phyloP scores from a whole-genome alignment of 1,140 invertebrate genomes.

The Zaprionus taronus region DNA sequence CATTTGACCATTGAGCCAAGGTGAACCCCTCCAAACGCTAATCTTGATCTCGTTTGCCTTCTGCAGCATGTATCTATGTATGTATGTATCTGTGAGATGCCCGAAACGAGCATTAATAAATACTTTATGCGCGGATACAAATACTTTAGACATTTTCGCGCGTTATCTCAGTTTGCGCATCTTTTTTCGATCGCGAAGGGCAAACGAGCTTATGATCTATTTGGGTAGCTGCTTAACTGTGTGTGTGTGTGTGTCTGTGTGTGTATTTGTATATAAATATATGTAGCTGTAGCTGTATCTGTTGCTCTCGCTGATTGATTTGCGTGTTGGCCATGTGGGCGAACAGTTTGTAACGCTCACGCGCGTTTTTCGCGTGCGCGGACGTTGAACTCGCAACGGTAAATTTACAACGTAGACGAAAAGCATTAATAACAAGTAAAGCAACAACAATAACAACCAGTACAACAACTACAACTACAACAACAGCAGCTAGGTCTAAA shows the following conservation, averaged over 20 bases:
- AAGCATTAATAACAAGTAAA: slow-evolving; percentile 43
- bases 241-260: neutral
- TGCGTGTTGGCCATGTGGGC: slow-evolving; percentile 68
- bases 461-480: slow-evolving; percentile 20
- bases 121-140: slow-evolving; percentile 25
- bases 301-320: slow-evolving; percentile 36
- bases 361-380: slow-evolving; percentile 32
- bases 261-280: neutral
- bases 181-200: slow-evolving; percentile 57
- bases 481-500: slow-evolving; percentile 25
- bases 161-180: slow-evolving; percentile 64
- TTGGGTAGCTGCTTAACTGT: neutral
- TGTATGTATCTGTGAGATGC: slow-evolving; percentile 17
- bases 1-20: slow-evolving; percentile 82
- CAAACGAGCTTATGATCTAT: slow-evolving; percentile 46
- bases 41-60: slow-evolving; percentile 81
- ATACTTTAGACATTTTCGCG: slow-evolving; percentile 40
- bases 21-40: slow-evolving; percentile 70
- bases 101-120: slow-evolving; percentile 38
- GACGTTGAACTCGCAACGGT: slow-evolving; percentile 75
- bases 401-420: slow-evolving; percentile 67
- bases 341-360: slow-evolving; percentile 64
- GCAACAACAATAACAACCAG: slow-evolving; percentile 24
- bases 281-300: neutral
- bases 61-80: slow-evolving; percentile 47